A percentile compares a stretch with the other conserved stretches of the same genome.
These are phyloP conservation scores for Hylaeus anthracinus DNA, from an alignment of 1,140 invertebrate genomes.

Conservation along the genomic window DNA sequence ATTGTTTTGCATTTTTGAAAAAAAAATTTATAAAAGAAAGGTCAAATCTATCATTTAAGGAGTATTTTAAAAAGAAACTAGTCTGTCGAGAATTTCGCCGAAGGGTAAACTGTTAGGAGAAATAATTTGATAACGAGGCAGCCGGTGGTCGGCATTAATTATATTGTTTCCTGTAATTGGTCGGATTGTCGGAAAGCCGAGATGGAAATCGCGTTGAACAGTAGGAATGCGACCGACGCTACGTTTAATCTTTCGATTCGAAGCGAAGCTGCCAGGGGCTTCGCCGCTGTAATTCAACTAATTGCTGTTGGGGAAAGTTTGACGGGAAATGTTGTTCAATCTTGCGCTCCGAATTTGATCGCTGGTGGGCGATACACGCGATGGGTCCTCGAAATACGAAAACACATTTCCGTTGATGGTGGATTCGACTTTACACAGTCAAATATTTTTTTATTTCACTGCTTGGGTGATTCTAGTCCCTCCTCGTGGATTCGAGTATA, in stretches of 20 bases:
- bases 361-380: background rate
- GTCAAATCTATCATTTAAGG: no score
- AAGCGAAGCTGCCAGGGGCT: background rate
- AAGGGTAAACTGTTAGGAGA: background rate
- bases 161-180: constrained; percentile 3
- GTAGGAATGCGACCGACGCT: background rate
- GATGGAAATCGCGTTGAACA: background rate
- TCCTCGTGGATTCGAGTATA: background rate
- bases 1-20: no score
- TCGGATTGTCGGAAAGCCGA: background rate
- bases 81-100: background rate
- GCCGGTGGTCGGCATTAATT: background rate
- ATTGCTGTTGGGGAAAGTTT: background rate
- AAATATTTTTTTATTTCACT: no score
- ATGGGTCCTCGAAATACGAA: background rate
- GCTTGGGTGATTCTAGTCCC: no score
- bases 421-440: no score
- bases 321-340: constrained; percentile 10
- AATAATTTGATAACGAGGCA: constrained; percentile 4
- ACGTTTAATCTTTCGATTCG: constrained; percentile 5
- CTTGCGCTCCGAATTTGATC: background rate
- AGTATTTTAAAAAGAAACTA: no score
- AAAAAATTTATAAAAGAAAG: no score
- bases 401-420: background rate
- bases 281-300: background rate